Percentiles rank a stretch among this genome's conserved stretches.
phyloP scores from a whole-genome alignment of 2,797 vertebrate species.

The Cuniculus paca region DNA sequence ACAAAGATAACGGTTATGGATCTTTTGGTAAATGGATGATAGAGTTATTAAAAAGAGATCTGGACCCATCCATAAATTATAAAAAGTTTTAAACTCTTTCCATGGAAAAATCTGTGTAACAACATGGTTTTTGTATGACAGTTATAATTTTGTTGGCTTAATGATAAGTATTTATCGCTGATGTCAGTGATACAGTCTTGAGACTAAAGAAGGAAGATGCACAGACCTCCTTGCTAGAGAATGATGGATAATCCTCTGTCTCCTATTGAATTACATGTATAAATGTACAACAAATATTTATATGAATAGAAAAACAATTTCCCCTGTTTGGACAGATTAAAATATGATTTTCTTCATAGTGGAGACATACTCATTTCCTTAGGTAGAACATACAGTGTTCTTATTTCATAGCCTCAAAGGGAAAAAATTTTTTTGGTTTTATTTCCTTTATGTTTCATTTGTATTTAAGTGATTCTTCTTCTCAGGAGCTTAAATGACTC shows the following conservation, averaged over 20 bases:
- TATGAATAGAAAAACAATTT: slow-evolving; percentile 63
- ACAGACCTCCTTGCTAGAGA: slow-evolving; percentile 33
- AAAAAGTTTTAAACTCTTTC: slow-evolving; percentile 60
- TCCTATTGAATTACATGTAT: slow-evolving; percentile 65
- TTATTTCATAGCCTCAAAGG: slow-evolving; percentile 20
- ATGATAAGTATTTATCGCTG: slow-evolving; percentile 70
- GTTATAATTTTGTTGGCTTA: slow-evolving; percentile 57
- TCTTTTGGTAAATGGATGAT: slow-evolving; percentile 18
- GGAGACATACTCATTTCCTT: slow-evolving; percentile 40
- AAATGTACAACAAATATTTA: slow-evolving; percentile 66
- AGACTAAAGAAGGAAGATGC: slow-evolving; percentile 54
- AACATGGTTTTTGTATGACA: slow-evolving; percentile 34
- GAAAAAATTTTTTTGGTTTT: slow-evolving; percentile 9
- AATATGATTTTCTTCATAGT: slow-evolving; percentile 7
- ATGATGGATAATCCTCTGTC: slow-evolving; percentile 39
- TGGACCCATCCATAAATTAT: slow-evolving; percentile 18
- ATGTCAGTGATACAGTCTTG: slow-evolving; percentile 16
- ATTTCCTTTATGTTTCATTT: slow-evolving; percentile 61
- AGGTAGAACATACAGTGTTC: neutral
- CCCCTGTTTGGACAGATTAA: slow-evolving; percentile 4
- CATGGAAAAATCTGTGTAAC: slow-evolving; percentile 36
- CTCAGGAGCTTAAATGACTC: slow-evolving; percentile 65
- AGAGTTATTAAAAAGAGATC: slow-evolving; percentile 33
- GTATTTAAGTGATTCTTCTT: slow-evolving; percentile 73
- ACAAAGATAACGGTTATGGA: neutral